phyloP scores from a whole-genome alignment of 2,888 invertebrate genomes.

The Eulithis prunata region DNA sequence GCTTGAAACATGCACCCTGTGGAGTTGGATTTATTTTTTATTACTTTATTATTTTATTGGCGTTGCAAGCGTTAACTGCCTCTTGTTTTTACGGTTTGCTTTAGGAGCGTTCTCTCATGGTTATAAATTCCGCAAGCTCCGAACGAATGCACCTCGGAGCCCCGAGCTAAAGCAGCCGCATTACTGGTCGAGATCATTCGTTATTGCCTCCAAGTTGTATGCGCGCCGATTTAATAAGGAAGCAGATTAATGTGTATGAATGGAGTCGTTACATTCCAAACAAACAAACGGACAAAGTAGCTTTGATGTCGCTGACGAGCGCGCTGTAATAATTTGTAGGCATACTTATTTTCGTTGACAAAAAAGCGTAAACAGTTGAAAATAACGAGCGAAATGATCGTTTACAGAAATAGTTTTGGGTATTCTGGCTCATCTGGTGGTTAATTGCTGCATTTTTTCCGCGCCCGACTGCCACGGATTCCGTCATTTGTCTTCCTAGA shows the following conservation, averaged over 20 bases:
- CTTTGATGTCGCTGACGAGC: slow-evolving; percentile 58
- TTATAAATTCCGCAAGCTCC: slow-evolving; percentile 69
- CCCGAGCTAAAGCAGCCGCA: slow-evolving; percentile 63
- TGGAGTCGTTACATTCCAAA: slow-evolving; percentile 52
- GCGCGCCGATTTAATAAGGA: slow-evolving; percentile 53
- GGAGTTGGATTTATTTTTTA: slow-evolving; percentile 67
- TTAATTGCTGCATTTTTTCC: slow-evolving; percentile 83
- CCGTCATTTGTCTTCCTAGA: slow-evolving; percentile 83
- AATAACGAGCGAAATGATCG: slow-evolving; percentile 76
- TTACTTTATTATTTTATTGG: slow-evolving; percentile 77
- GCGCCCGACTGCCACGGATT: slow-evolving; percentile 74
- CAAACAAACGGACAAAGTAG: slow-evolving; percentile 47
- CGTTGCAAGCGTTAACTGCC: slow-evolving; percentile 69
- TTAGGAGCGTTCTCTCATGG: slow-evolving; percentile 62
- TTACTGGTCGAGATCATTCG: slow-evolving; percentile 69
- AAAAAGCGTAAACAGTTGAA: slow-evolving; percentile 70
- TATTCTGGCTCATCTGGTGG: slow-evolving; percentile 68
- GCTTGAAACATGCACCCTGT: slow-evolving; percentile 62
- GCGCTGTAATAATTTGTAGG: slow-evolving; percentile 60
- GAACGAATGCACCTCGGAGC: slow-evolving; percentile 59
- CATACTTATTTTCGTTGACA: slow-evolving; percentile 54
- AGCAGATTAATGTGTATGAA: slow-evolving; percentile 52
- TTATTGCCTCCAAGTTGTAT: slow-evolving; percentile 59
- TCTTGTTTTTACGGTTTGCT: slow-evolving; percentile 75
- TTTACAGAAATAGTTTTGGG: slow-evolving; percentile 69